Evolutionary conservation across 2,888 invertebrate species (phyloP).

Genomic region (Keiferia lycopersicella): DNA sequence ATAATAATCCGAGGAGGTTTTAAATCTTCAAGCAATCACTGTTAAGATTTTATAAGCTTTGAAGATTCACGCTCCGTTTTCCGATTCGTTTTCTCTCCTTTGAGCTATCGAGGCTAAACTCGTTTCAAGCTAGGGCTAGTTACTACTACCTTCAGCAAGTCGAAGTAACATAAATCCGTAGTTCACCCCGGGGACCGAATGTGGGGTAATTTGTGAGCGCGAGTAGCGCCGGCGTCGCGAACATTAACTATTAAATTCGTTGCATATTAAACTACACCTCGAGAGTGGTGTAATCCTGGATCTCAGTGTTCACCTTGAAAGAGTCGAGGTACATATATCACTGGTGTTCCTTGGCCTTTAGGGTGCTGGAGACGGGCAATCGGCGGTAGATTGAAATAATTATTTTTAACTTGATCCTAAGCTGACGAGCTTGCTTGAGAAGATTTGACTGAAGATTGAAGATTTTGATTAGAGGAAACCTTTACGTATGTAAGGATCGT

Average conservation of each 20-base stretch:
- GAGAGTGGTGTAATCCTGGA: conserved; percentile 64
- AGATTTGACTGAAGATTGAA: too few relatives aligned
- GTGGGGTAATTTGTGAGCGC: conserved; percentile 76
- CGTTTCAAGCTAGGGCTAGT: conserved; percentile 25
- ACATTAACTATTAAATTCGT: conserved; percentile 81
- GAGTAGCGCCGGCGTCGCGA: conserved; percentile 64
- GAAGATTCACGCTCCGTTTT: neutral
- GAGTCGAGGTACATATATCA: conserved; percentile 22
- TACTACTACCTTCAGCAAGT: conserved; percentile 63
- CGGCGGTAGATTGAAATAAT: neutral
- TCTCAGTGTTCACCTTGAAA: conserved; percentile 37
- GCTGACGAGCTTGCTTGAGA: too few relatives aligned
- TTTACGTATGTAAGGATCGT: too few relatives aligned
- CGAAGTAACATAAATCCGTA: conserved; percentile 70
- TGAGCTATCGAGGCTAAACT: conserved; percentile 20
- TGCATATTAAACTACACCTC: conserved; percentile 77
- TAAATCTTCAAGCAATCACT: conserved; percentile 8
- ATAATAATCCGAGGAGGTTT: conserved; percentile 15
- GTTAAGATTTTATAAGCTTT: conserved; percentile 8
- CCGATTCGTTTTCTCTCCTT: neutral
- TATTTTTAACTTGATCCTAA: neutral
- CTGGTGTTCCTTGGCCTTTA: neutral
- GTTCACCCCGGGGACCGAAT: conserved; percentile 67
- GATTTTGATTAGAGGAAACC: too few relatives aligned
- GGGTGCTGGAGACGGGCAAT: neutral